phyloP scores from a whole-genome alignment of 2,113 vertebrate species.

The Callipepla squamata region DNA sequence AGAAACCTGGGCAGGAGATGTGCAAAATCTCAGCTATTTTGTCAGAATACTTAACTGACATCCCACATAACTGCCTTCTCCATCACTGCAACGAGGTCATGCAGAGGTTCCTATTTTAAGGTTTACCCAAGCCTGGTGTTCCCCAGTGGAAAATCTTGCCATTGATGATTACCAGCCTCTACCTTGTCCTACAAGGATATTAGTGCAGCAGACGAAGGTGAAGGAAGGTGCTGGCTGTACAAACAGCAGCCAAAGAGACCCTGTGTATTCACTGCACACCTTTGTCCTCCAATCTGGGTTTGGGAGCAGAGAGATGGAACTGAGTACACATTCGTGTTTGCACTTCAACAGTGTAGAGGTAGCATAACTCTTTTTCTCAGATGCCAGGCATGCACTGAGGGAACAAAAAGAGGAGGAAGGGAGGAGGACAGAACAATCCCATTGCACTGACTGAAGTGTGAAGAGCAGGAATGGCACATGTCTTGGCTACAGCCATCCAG shows the following conservation, averaged over 20 bases:
- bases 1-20: background rate
- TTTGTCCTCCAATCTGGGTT: background rate
- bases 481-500: background rate
- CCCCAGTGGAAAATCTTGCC: background rate
- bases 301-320: background rate
- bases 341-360: background rate
- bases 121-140: background rate
- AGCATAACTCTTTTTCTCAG: background rate
- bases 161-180: background rate
- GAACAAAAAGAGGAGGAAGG: background rate
- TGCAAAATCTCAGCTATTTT: background rate
- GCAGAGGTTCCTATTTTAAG: background rate
- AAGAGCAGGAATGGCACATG: background rate
- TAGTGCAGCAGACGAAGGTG: background rate
- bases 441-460: background rate
- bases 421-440: background rate
- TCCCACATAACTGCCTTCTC: background rate
- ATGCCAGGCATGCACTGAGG: background rate
- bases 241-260: background rate
- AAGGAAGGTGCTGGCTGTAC: background rate
- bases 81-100: background rate
- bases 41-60: background rate
- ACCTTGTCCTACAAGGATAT: background rate
- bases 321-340: background rate
- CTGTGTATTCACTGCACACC: background rate